Percentiles rank a stretch among this genome's conserved stretches.
These are phyloP conservation scores for Drepana arcuata DNA, from an alignment of 1,140 invertebrate genomes.

Conservation along the genomic window DNA sequence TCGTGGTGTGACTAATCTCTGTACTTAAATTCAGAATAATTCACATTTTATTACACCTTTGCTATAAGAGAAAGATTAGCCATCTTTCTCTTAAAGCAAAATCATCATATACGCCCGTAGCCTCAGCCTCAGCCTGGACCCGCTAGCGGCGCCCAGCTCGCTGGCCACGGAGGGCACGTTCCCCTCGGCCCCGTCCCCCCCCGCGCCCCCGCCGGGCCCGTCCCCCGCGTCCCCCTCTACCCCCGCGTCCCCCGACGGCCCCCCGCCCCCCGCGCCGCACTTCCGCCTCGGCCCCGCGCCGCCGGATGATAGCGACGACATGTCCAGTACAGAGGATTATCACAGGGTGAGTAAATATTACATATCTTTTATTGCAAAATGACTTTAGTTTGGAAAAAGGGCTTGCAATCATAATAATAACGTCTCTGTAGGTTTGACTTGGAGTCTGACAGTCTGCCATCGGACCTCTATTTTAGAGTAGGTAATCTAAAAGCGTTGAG, in stretches of 20 bases:
- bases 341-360: conserved; percentile 33
- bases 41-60: no score
- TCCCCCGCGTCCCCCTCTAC: conserved; percentile 38
- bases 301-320: conserved; percentile 60
- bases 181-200: conserved; percentile 78
- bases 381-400: no score
- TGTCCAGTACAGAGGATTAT: conserved; percentile 67
- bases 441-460: no score
- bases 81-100: no score
- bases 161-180: conserved; percentile 78
- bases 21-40: no score
- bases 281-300: conserved; percentile 34
- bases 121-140: conserved; percentile 45
- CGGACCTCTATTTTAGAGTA: no score
- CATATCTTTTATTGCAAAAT: conserved; percentile 4
- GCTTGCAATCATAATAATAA: no score
- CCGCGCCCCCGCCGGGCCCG: conserved; percentile 23
- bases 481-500: no score
- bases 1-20: no score
- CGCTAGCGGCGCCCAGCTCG: conserved; percentile 32
- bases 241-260: conserved; percentile 27
- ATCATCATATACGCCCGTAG: no score
- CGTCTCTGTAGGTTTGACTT: no score
- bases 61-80: no score
- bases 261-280: conserved; percentile 22